Base-by-base conservation (phyloP, 2,888 invertebrate genomes). In the Tenodera sinensis region DNA sequence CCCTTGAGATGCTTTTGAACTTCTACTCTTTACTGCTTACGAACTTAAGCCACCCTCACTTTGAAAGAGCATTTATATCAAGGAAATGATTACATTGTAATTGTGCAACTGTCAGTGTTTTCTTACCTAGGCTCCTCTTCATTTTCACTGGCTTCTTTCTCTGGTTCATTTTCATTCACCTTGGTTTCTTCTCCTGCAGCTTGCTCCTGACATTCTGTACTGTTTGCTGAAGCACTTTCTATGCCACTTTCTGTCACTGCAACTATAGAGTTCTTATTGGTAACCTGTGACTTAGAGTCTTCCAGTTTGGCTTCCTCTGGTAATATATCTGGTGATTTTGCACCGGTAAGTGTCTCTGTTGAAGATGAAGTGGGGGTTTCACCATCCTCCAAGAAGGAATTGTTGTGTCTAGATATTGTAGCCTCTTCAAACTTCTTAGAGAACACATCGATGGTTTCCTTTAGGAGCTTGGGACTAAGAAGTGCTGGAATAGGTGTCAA, bases 391-490 rank as follows among this genome's bases (percentile, higher is more conserved):
- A 25, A 20, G 3, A 71, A 8, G 20, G 25, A 20, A 6, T 71
- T 15, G 25, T 20, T 71, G 25, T 71, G 15, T 71, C 25, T 71
- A 25, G 54, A 71, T 71, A 25, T 25, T 71, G 54, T 71, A 25
- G 54, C 54, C 54, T 71, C 54, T 71, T 71, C 54, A 71, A 71
- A 71, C 4, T 15, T 81, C 4, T 81, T 81, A 28, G 54, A 71
- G 34, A 87, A 87, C 82, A 87, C 84, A 47, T 88, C 88, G 20
- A 88, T 54, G 12, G 89, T 84, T 83, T 89, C 90, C 30, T 89
- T 89, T 3, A 89, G 47, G n/a, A 89, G 54, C 30, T 89, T 85
- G 83, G 89, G 89, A 27, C 89, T 89, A 3, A 89, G 83, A 83
- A 89, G 86, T 83, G 86, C 86, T 83, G 85, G 85, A 54, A 83